These are phyloP conservation scores for Drosophila carrolli DNA, from an alignment of 1,140 invertebrate genomes.

Conservation along the genomic window DNA sequence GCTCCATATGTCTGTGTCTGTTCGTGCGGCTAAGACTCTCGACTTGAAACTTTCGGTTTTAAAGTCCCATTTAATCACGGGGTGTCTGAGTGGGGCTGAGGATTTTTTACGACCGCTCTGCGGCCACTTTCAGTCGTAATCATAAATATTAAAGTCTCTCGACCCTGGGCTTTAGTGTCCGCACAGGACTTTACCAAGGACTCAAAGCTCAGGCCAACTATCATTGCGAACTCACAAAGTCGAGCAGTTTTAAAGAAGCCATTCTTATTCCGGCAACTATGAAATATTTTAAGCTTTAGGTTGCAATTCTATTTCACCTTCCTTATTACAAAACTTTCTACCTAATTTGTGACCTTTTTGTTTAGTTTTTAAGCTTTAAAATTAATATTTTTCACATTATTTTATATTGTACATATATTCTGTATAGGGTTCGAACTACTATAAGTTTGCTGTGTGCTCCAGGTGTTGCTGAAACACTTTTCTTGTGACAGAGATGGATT, in stretches of 20 bases:
- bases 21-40: conserved; percentile 21
- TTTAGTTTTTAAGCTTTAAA: neutral
- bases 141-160: conserved; percentile 77
- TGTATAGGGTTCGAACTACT: no score
- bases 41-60: conserved; percentile 55
- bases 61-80: conserved; percentile 57
- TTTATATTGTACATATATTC: neutral
- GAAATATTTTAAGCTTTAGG: neutral
- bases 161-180: neutral
- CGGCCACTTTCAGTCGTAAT: conserved; percentile 45
- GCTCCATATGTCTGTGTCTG: conserved; percentile 1
- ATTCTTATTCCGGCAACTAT: no score
- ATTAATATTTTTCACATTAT: neutral
- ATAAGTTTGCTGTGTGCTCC: no score
- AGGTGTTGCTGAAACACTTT: conserved; percentile 7
- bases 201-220: neutral
- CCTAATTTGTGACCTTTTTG: neutral
- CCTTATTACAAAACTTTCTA: neutral
- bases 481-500: conserved; percentile 23
- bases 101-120: conserved; percentile 65
- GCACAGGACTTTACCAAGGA: neutral
- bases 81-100: conserved; percentile 5
- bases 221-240: neutral
- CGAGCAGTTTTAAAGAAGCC: neutral
- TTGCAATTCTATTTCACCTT: no score